A percentile compares a stretch with the other conserved stretches of the same genome.
Conservation (phyloP, 2,113 vertebrate species). For the Podocnemis expansa region DNA sequence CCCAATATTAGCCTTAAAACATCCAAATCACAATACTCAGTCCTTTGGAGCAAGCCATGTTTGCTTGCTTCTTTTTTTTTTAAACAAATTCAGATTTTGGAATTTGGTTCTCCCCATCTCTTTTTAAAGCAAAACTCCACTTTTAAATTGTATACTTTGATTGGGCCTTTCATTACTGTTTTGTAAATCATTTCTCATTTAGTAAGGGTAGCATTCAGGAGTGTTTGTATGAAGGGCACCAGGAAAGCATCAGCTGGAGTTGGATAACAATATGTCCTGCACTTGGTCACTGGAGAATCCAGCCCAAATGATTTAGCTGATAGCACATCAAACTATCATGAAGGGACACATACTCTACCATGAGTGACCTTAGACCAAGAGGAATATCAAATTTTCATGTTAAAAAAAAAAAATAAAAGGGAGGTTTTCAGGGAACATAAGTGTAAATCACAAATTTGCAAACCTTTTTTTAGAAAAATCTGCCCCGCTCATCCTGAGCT, state of each 20-base stretch:
- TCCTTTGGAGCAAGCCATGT: neutral
- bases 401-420: neutral
- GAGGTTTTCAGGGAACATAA: neutral
- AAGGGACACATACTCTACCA: neutral
- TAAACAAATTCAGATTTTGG: constrained; percentile 28
- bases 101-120: constrained; percentile 24
- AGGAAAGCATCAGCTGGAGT: accelerated
- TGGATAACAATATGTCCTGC: neutral
- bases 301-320: neutral
- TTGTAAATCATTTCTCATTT: constrained; percentile 67
- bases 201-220: constrained; percentile 64
- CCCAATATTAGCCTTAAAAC: constrained; percentile 18
- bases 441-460: neutral
- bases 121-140: constrained; percentile 66
- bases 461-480: too few relatives aligned
- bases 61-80: too few relatives aligned
- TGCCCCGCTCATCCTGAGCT: too few relatives aligned
- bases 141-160: constrained; percentile 61
- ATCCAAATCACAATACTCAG: constrained; percentile 35
- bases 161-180: constrained; percentile 66
- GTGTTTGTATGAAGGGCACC: neutral
- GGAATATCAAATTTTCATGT: neutral
- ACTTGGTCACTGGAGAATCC: neutral
- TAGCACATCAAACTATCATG: neutral
- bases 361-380: neutral